Evolutionary conservation across 2,888 invertebrate species (phyloP).

Genomic region (Synergus gifuensis): DNA sequence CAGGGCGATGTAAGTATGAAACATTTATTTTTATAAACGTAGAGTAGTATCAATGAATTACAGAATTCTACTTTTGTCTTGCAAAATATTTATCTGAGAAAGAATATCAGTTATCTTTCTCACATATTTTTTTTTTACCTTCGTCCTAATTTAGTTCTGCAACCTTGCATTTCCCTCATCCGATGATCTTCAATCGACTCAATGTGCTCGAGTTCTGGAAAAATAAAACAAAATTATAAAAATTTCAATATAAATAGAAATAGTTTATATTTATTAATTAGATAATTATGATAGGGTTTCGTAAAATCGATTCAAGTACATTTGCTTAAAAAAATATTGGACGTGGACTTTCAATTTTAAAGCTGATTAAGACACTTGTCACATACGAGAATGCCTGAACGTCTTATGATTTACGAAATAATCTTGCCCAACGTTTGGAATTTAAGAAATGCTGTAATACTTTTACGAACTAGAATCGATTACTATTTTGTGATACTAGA

Average conservation of each 20-base stretch:
- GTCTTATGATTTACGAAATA: constrained; percentile 11
- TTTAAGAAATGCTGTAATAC: constrained; percentile 11
- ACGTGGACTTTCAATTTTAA: not conserved
- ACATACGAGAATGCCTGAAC: not conserved
- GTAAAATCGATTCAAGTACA: not conserved
- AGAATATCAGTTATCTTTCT: too few relatives aligned
- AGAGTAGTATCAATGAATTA: too few relatives aligned
- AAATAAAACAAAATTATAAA: constrained; percentile 42
- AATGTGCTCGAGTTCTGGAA: constrained; percentile 64
- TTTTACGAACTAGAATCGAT: not conserved
- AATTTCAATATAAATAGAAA: not conserved
- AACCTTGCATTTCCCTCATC: constrained; percentile 62
- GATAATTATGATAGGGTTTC: not conserved
- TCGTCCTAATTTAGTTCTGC: constrained; percentile 61
- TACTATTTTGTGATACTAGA: not conserved
- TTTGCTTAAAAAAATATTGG: not conserved
- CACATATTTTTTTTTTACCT: constrained; percentile 35
- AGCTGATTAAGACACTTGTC: constrained; percentile 3
- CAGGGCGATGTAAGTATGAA: not conserved
- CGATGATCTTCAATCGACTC: constrained; percentile 63
- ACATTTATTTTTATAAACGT: not conserved
- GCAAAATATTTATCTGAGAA: too few relatives aligned
- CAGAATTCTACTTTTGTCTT: too few relatives aligned
- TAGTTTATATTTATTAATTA: too few relatives aligned
- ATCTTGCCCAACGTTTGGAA: not conserved